Base-by-base conservation (phyloP, 2,888 invertebrate genomes). In the Chaitophorus viminalis region DNA sequence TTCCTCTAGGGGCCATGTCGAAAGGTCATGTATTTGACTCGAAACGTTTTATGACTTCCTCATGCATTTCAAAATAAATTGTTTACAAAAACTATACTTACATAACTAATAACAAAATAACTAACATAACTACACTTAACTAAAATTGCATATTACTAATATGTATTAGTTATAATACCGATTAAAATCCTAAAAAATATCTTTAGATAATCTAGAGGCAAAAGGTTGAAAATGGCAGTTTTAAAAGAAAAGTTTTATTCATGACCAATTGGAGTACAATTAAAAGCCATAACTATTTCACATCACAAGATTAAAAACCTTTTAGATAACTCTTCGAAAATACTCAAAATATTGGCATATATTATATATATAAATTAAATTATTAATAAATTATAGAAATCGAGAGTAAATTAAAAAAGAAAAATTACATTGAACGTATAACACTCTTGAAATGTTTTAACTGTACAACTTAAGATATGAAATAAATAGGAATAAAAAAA, bases 261-360 rank as follows among this genome's bases (percentile, higher is more conserved):
- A 0, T 54, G 25, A 65, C 60, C 60, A 79, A 79, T 79, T 79
- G 79, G 79, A 79, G 17, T n/a, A 79, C 65, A 65, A 79, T 65
- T 65, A 79, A 65, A 78, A 79, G 39, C 11, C 77, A 31, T 31
- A 6, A 77, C 31, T 54, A 52, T 68, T 68, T 39, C 52, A 82
- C 29, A 33, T 25, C 11, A 46, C 11, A 17, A 21, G 39, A 31
- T 31, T 17, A 21, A 82, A 54, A 54, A 52, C n/a, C 9, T 33
- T 68, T 82, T 72, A 54, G 9, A 77, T 77, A 52, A 21, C 39
- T 74, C 29, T n/a, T 39, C 31, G 8, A 21, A 36, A 54, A 36
- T n/a, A 36, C 29, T 82, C 52, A n/a, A 82, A 60, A 36, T 83
- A 83, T 8, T 36, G 18, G 0, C 18, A 33, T 33, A 52, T 21